phyloP scores from a whole-genome alignment of 2,113 vertebrate species.

The Phylloscopus trochiloides region DNA sequence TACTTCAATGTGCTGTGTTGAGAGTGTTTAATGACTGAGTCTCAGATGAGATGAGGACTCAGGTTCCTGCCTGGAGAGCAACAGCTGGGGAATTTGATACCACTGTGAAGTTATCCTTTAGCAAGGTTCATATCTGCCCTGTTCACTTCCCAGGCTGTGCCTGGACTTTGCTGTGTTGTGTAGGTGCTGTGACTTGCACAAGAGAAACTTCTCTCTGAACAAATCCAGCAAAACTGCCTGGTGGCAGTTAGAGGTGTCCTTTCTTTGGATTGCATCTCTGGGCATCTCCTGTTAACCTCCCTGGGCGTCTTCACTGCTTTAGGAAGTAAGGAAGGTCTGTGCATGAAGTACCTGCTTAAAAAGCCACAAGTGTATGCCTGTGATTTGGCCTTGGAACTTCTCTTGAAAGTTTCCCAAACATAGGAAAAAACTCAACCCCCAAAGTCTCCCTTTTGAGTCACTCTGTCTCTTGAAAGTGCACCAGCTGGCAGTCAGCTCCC shows the following conservation, averaged over 20 bases:
- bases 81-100: not conserved
- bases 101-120: not conserved
- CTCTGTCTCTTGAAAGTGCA: not conserved
- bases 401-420: not conserved
- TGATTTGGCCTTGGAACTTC: not conserved
- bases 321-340: not conserved
- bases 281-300: not conserved
- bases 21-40: not conserved
- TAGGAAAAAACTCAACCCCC: accelerated
- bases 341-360: not conserved
- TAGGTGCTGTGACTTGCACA: not conserved
- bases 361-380: accelerated
- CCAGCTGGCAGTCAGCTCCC: not conserved
- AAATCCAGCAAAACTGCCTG: not conserved
- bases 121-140: not conserved
- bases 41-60: not conserved
- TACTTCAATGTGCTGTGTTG: not conserved
- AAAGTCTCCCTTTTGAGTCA: not conserved
- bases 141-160: not conserved
- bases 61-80: not conserved
- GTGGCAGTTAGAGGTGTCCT: not conserved
- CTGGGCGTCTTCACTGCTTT: not conserved
- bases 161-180: not conserved
- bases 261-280: not conserved
- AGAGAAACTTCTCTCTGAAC: not conserved